Evolutionary conservation across 2,113 vertebrate species (phyloP).

Genomic region (Rallus limicola): DNA sequence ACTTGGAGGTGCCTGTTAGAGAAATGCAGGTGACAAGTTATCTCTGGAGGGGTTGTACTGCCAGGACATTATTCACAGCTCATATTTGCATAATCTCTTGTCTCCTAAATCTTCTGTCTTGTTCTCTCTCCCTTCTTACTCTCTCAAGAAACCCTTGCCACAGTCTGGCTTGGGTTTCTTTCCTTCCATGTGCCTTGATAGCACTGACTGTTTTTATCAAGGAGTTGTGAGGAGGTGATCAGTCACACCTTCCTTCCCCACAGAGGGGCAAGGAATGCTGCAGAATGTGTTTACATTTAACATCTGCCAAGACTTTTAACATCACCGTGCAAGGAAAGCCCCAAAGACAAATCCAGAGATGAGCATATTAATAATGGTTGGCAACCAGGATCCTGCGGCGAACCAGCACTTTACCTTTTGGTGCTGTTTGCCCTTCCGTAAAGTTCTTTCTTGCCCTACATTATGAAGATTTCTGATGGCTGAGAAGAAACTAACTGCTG

Average conservation of each 20-base stretch:
- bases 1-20: neutral
- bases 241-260: constrained; percentile 76
- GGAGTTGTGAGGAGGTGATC: constrained; percentile 49
- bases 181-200: constrained; percentile 54
- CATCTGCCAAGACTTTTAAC: constrained; percentile 77
- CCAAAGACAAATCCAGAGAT: constrained; percentile 68
- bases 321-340: constrained; percentile 44
- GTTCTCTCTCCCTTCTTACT: constrained; percentile 38
- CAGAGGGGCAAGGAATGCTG: constrained; percentile 54
- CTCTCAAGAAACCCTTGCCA: neutral
- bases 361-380: constrained; percentile 74
- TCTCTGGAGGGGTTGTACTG: constrained; percentile 27
- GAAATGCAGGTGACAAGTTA: constrained; percentile 58
- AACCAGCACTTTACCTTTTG: constrained; percentile 37
- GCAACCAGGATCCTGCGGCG: constrained; percentile 54
- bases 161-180: constrained; percentile 35
- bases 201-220: constrained; percentile 58
- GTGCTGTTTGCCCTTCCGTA: constrained; percentile 68
- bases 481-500: constrained; percentile 22
- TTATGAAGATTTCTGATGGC: constrained; percentile 35
- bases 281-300: constrained; percentile 66
- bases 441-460: constrained; percentile 42
- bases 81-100: constrained; percentile 84
- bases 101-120: constrained; percentile 64
- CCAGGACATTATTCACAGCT: constrained; percentile 76